Conservation (phyloP, 64 coral and sea anemone genomes). For the Montipora cactus region DNA sequence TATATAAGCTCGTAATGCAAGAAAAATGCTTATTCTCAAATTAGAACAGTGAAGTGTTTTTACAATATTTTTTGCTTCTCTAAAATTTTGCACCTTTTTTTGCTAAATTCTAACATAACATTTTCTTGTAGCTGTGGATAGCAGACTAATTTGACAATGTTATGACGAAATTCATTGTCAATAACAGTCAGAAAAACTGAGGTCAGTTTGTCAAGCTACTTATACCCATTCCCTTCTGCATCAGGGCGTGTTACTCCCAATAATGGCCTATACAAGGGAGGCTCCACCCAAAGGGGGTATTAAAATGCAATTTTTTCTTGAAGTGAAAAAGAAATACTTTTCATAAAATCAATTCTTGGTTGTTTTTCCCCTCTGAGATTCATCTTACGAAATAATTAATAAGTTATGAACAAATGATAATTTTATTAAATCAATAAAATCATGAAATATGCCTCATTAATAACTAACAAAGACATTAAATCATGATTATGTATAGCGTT, state of each 20-base stretch:
- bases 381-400: background rate
- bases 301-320: too few species aligned
- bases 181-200: background rate
- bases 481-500: background rate
- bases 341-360: background rate
- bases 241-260: background rate
- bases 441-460: background rate
- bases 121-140: background rate
- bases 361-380: background rate
- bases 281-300: too few species aligned
- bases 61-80: background rate
- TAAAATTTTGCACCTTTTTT: background rate
- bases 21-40: background rate
- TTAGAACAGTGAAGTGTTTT: background rate
- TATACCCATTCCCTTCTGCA: background rate
- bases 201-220: background rate
- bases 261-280: too few species aligned
- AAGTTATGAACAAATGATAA: slow-evolving; percentile 5
- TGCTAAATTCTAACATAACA: background rate
- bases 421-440: slow-evolving; percentile 3
- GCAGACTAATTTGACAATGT: background rate
- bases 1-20: background rate
- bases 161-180: background rate
- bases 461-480: background rate
- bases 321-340: too few species aligned